Evolutionary conservation across 2,888 invertebrate species (phyloP).

Genomic region (Odontocolon sp.): DNA sequence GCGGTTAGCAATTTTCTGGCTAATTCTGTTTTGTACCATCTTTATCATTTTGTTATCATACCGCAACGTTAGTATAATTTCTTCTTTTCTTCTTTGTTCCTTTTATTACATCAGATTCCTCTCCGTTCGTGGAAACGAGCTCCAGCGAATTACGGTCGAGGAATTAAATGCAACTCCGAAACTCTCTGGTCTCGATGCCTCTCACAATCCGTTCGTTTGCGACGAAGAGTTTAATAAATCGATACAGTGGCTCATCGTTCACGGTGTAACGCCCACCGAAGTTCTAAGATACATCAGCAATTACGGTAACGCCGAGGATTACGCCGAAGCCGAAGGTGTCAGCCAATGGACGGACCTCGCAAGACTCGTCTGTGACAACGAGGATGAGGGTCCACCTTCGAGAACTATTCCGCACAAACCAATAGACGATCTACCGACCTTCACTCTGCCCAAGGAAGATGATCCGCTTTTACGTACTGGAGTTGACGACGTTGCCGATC

Average conservation of each 20-base stretch:
- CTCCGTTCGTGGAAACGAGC: conserved; percentile 74
- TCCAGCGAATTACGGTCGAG: conserved; percentile 82
- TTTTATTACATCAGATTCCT: conserved; percentile 68
- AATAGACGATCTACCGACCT: conserved; percentile 58
- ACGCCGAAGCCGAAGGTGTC: conserved; percentile 66
- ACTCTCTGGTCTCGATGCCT: conserved; percentile 84
- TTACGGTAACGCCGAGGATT: conserved; percentile 69
- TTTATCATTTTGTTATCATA: background rate
- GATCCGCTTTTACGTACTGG: conserved; percentile 1
- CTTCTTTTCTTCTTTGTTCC: background rate
- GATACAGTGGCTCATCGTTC: conserved; percentile 85
- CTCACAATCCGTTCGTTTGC: conserved; percentile 87
- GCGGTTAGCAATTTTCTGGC: too few relatives aligned
- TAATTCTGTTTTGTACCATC: background rate
- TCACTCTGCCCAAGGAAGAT: conserved; percentile 55
- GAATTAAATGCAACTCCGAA: conserved; percentile 84
- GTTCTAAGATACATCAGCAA: conserved; percentile 66
- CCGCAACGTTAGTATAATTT: background rate
- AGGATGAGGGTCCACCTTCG: conserved; percentile 71
- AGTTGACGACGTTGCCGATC: conserved; percentile 36
- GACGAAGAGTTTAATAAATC: conserved; percentile 86
- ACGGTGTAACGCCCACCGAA: conserved; percentile 83
- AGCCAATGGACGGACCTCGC: conserved; percentile 78
- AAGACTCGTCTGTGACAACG: conserved; percentile 73
- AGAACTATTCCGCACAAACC: conserved; percentile 63